Base-by-base conservation (phyloP, 2,797 vertebrate genomes). In the Megalops cyprinoides region DNA sequence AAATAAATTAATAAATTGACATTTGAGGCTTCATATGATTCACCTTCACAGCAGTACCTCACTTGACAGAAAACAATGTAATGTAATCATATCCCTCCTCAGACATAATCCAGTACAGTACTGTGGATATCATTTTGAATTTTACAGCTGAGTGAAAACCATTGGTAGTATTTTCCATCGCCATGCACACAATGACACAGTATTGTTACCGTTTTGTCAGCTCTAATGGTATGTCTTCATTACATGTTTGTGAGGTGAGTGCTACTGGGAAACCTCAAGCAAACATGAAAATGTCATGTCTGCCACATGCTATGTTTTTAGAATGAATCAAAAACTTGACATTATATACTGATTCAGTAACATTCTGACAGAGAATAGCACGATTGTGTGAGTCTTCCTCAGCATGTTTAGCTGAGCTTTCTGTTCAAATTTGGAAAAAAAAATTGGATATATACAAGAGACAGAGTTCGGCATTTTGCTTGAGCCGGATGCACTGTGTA, bases 401-500 rank as follows among this genome's bases (percentile, higher is more conserved):
- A 69, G 44, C 44, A 65, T 37, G 42, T 60, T 69, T 51, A 60
- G 42, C 46, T 67, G 44, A 31, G 28, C 56, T 51, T 49, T 67
- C 39, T 79, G 18, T 34, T 79, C 12, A n/a, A 28, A 67, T 25
- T 44, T n/a, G n/a, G n/a, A 25, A 28, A 44, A 62, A 49, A 48
- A 48, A 78, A 77, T 78, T 60, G 65, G 10, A 0, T 53, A 10
- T 67, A 46, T 79, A 60, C 42, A 48, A 14, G 58, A 44, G 3
- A 12, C 60, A 69, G 18, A 77, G 58, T 51, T 79, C 14, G 31
- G 46, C 79, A 60, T n/a, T 79, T 69, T 67, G 3, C 58, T 15
- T 31, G 23, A 31, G 44, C 42, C n/a, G 23, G 28, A 69, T 37
- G 20, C 28, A 28, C 77, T 74, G 34, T 18, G 67, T 37, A 73